phyloP scores from a whole-genome alignment of 2,113 vertebrate genomes.

The Sterna hirundo region DNA sequence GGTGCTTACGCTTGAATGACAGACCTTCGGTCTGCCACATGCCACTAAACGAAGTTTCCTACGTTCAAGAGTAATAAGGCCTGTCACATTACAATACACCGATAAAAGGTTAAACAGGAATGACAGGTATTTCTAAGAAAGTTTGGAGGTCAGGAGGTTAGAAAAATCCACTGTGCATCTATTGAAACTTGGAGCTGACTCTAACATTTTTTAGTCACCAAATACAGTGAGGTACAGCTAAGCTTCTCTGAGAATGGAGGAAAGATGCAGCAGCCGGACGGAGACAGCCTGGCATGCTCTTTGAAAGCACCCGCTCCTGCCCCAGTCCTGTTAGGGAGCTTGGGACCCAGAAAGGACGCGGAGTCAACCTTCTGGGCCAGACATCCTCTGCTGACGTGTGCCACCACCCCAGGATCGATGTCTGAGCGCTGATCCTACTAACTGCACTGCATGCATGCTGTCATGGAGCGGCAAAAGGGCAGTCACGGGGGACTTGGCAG shows the following conservation, averaged over 20 bases:
- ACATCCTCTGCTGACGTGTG: not conserved
- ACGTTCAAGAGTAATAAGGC: not conserved
- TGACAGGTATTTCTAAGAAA: not conserved
- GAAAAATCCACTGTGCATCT: not conserved
- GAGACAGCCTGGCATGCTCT: not conserved
- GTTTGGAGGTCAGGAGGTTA: not conserved
- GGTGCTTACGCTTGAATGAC: not conserved
- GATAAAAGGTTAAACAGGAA: not conserved
- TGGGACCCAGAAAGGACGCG: not conserved
- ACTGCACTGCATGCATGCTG: not conserved
- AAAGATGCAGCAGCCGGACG: not conserved
- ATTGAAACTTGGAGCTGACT: not conserved
- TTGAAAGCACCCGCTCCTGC: not conserved
- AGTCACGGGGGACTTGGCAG: fast-evolving
- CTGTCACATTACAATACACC: not conserved
- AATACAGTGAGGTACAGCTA: not conserved
- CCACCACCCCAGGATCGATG: not conserved
- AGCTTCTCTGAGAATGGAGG: not conserved
- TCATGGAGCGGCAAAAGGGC: not conserved
- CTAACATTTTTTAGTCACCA: not conserved
- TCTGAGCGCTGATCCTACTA: not conserved
- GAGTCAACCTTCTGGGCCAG: not conserved
- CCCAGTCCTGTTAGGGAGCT: not conserved
- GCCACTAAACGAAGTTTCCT: not conserved
- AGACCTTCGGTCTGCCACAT: fast-evolving